phyloP scores from a whole-genome alignment of 1,140 invertebrate species.

The Conopomorpha cramerella region DNA sequence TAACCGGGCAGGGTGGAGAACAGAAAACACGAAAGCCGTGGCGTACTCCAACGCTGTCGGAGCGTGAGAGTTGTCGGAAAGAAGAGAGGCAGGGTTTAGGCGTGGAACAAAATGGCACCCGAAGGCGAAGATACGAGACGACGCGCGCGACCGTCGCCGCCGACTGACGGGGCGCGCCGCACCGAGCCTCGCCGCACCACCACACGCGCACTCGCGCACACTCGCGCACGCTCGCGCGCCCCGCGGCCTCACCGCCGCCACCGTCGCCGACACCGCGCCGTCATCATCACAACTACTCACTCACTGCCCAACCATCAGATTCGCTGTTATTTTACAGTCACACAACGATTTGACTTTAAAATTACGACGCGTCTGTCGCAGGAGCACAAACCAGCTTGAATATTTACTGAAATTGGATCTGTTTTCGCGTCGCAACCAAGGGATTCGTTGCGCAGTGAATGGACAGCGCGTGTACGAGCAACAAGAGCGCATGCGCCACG shows the following conservation, averaged over 20 bases:
- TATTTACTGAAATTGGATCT: constrained; percentile 34
- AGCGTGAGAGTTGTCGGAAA: constrained; percentile 43
- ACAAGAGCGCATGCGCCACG: constrained; percentile 43
- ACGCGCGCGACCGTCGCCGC: constrained; percentile 49
- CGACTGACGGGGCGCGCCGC: constrained; percentile 50
- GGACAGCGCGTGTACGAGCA: constrained; percentile 33
- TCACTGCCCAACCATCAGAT: constrained; percentile 25
- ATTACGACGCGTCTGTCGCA: constrained; percentile 22
- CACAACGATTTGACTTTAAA: constrained; percentile 35
- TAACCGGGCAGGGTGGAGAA: no score
- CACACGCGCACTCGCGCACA: constrained; percentile 41
- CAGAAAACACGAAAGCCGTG: no score
- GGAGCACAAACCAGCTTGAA: constrained; percentile 24
- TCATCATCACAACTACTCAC: constrained; percentile 7
- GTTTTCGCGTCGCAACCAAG: constrained; percentile 14
- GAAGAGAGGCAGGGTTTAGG: constrained; percentile 28
- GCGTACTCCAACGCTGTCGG: constrained; percentile 43
- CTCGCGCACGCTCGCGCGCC: constrained; percentile 15
- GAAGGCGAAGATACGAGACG: constrained; percentile 27
- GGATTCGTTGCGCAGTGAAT: constrained; percentile 51
- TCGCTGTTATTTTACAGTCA: constrained; percentile 48
- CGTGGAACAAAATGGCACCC: constrained; percentile 22
- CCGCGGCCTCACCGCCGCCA: constrained; percentile 12
- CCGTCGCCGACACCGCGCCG: constrained; percentile 17
- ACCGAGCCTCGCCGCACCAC: constrained; percentile 30